phyloP scores from a whole-genome alignment of 2,888 invertebrate species.

The Lottia gigantea region DNA sequence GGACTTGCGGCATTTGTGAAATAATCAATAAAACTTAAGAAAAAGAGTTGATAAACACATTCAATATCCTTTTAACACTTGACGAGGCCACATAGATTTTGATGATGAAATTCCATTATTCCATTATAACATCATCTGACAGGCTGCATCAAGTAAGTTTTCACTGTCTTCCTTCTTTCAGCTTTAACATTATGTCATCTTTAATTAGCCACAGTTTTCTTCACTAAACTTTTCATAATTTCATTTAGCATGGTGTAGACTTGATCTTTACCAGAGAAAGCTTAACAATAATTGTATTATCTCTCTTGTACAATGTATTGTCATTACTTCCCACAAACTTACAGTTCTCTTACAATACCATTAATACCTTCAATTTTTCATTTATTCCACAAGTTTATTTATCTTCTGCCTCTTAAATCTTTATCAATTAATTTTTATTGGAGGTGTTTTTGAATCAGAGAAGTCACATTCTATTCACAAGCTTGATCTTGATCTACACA shows the following conservation, averaged over 20 bases:
- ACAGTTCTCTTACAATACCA: too few species aligned
- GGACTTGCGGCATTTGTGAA: conserved; percentile 11
- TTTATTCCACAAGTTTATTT: too few species aligned
- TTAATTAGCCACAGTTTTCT: conserved; percentile 8
- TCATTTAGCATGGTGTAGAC: conserved; percentile 4
- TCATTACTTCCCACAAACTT: too few species aligned
- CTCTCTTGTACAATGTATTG: background rate
- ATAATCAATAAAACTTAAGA: conserved; percentile 11
- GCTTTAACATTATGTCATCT: conserved; percentile 8
- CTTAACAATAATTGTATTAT: conserved; percentile 7
- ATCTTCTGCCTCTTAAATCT: too few species aligned
- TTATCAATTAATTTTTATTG: too few species aligned
- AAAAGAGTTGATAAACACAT: conserved; percentile 11
- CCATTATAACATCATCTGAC: conserved; percentile 11
- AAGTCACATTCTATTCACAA: too few species aligned
- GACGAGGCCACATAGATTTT: conserved; percentile 11
- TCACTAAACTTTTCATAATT: background rate
- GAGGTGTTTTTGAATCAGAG: too few species aligned
- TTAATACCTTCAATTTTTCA: too few species aligned
- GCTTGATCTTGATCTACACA: too few species aligned
- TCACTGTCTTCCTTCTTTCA: conserved; percentile 8
- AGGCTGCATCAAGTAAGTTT: conserved; percentile 10
- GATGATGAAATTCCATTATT: conserved; percentile 10
- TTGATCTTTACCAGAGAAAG: conserved; percentile 3
- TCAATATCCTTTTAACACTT: conserved; percentile 11